Conservation (phyloP, 2,797 vertebrate genomes). For the Onychomys torridus region DNA sequence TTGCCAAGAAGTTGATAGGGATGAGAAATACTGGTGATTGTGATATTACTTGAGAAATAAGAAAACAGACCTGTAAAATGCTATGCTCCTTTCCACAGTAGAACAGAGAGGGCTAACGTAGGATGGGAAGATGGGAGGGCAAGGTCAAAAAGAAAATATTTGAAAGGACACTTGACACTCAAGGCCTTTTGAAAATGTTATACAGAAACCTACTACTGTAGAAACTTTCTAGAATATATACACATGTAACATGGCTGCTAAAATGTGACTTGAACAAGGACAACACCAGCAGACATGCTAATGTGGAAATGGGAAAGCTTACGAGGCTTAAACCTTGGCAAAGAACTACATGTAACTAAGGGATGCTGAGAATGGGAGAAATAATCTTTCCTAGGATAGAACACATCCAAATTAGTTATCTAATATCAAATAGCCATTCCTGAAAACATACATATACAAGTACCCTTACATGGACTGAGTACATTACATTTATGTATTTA, state of each 20-base stretch:
- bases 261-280: background rate
- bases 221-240: background rate
- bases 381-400: background rate
- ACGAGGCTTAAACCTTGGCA: background rate
- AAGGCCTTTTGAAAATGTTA: background rate
- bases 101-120: background rate
- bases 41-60: background rate
- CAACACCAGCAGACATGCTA: background rate
- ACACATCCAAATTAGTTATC: background rate
- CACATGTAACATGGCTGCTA: background rate
- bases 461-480: background rate
- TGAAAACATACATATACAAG: background rate
- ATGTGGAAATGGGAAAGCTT: background rate
- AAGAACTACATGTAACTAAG: background rate
- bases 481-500: background rate
- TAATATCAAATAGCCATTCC: background rate
- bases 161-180: background rate
- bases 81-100: background rate
- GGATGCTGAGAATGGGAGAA: background rate
- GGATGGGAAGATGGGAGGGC: background rate
- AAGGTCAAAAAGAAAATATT: background rate
- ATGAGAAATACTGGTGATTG: background rate
- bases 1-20: background rate
- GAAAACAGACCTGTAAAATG: background rate
- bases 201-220: background rate